A percentile compares a stretch with the other conserved stretches of the same genome.
Conservation (phyloP, 1,140 invertebrate genomes). For the Papilio machaon region DNA sequence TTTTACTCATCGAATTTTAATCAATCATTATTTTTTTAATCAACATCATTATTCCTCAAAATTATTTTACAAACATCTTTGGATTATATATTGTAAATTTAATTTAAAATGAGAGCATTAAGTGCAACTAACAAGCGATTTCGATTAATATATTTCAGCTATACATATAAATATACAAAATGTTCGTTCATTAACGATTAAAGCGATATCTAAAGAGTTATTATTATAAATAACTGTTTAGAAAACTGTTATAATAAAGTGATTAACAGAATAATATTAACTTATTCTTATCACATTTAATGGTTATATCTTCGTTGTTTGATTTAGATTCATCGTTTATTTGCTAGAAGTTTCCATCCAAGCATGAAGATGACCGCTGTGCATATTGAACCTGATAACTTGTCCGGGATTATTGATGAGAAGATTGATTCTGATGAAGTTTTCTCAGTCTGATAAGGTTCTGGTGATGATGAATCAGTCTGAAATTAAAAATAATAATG, state of each 20-base stretch:
- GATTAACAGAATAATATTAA: constrained; percentile 40
- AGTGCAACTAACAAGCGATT: constrained; percentile 29
- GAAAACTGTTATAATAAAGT: constrained; percentile 29
- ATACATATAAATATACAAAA: constrained; percentile 39
- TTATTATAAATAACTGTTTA: constrained; percentile 24
- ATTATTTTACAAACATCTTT: constrained; percentile 20
- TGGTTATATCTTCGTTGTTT: not conserved
- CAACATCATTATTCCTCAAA: not conserved
- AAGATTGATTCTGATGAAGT: constrained; percentile 62
- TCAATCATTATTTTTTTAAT: not conserved
- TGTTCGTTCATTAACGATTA: not conserved
- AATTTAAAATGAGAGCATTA: constrained; percentile 17
- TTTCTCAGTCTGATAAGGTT: constrained; percentile 48
- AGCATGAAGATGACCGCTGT: constrained; percentile 77
- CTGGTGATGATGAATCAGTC: constrained; percentile 64
- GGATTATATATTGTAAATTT: constrained; percentile 21
- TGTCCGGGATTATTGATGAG: constrained; percentile 71
- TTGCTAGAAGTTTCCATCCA: constrained; percentile 77
- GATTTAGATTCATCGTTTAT: constrained; percentile 72
- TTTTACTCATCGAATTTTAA: constrained; percentile 10
- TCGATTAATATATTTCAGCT: constrained; percentile 37
- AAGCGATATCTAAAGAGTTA: constrained; percentile 27
- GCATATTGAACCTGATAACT: constrained; percentile 75
- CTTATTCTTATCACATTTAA: constrained; percentile 33
- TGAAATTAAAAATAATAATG: constrained; percentile 58